Base-by-base conservation (phyloP, 2,888 invertebrate species). In the Pardosa pseudoannulata region DNA sequence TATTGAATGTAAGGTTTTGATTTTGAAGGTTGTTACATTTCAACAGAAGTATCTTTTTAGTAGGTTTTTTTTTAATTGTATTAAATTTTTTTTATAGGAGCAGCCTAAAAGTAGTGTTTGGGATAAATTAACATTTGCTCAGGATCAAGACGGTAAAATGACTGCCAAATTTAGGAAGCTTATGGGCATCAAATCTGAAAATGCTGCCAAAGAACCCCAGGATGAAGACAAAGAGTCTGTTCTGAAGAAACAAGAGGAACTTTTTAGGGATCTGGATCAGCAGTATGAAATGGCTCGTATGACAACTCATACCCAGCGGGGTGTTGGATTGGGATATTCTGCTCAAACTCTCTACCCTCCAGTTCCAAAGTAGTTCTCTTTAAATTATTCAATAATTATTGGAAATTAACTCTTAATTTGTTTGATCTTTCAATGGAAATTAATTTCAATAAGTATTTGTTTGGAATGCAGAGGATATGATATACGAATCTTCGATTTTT, bases 251-350 rank as follows among this genome's bases (percentile, higher is more conserved):
- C 92, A 92, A 86, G 91, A 91, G 90, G 91, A 91, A 90, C 94
- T 98, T 93, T 98, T 98, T 92, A 94, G 94, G 89, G 95, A 96
- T 72, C 96, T 99, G 95, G 98, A 99, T 91, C 96, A 96, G 89
- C 98, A 99, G 91, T 99, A 99, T 91, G 97, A 98, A 92, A 96
- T 97, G 75, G 98, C 98, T 0, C 93, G 98, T 41, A 96, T 97
- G 89, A 96, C 97, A 27, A 99, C 98, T 0, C 98, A 98, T 92
- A 98, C 98, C 11, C 98, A 98, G 94, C 93, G 98, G 72, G 93
- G 93, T 6, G 91, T 93, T 13, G 93, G 93, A 6, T 90, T 93
- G 0, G 93, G 93, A 0, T 93, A 89, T 78, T 81, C 87, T 1
- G 79, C 88, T 32, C 81, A 86, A 56, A n/a, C 88, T 29, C 56